These are phyloP conservation scores for Notiomystis cincta DNA, from an alignment of 2,113 vertebrate genomes.

Conservation along the genomic window DNA sequence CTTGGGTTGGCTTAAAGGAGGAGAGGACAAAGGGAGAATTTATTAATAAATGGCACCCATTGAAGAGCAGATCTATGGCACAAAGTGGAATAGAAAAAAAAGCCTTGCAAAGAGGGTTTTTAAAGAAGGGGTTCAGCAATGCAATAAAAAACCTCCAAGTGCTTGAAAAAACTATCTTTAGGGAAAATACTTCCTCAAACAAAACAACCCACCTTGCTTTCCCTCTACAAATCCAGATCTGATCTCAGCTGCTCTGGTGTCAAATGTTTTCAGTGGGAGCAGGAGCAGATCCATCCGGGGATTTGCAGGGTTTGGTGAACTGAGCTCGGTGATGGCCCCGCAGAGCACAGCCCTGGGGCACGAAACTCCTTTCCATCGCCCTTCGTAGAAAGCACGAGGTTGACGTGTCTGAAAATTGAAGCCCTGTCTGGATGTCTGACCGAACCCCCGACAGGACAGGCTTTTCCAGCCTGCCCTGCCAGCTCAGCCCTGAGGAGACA, in stretches of 20 bases:
- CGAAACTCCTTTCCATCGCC: neutral
- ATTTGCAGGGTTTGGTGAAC: neutral
- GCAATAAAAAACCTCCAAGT: neutral
- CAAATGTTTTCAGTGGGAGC: neutral
- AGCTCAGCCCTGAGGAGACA: neutral
- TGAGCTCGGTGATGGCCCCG: rapidly evolving
- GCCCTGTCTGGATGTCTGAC: neutral
- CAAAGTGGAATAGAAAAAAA: neutral
- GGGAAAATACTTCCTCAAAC: neutral
- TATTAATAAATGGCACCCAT: neutral
- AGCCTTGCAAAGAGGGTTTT: neutral
- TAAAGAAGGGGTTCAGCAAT: neutral
- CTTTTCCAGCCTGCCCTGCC: neutral
- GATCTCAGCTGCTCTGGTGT: neutral
- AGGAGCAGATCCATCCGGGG: neutral
- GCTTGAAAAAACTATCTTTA: neutral
- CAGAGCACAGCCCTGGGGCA: neutral
- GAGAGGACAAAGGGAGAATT: neutral
- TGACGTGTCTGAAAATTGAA: neutral
- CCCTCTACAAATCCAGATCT: neutral
- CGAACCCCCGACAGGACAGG: neutral
- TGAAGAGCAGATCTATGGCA: neutral
- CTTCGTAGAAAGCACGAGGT: neutral
- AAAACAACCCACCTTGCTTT: neutral
- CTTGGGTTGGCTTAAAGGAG: neutral